Evolutionary conservation across 2,113 vertebrate species (phyloP).

Genomic region (Pipa parva): DNA sequence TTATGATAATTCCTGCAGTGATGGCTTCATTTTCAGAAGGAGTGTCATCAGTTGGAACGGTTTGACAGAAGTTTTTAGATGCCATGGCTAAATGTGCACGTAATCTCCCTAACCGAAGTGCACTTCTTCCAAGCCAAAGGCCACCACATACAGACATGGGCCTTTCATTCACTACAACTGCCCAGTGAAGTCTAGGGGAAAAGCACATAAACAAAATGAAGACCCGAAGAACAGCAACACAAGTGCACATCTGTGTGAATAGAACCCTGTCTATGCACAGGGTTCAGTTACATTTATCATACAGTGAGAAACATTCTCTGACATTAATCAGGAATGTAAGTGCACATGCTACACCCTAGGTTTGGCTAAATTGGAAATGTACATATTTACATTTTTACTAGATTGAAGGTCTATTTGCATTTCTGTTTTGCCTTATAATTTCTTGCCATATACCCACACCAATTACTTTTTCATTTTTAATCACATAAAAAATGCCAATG

Average conservation of each 20-base stretch:
- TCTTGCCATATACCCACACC: too few species aligned
- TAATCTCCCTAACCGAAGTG: slow-evolving; percentile 53
- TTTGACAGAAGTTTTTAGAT: slow-evolving; percentile 43
- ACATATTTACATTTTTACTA: too few species aligned
- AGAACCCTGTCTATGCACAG: not conserved
- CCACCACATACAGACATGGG: slow-evolving; percentile 44
- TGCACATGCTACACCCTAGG: too few species aligned
- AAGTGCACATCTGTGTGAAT: not conserved
- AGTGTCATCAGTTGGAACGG: not conserved
- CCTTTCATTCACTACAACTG: too few species aligned
- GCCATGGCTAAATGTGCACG: slow-evolving; percentile 66
- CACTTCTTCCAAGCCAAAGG: slow-evolving; percentile 53
- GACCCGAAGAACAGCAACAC: not conserved
- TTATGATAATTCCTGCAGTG: slow-evolving; percentile 87
- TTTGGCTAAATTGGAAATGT: too few species aligned
- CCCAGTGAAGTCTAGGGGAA: too few species aligned
- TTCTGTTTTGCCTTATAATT: too few species aligned
- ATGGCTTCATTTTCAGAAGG: slow-evolving; percentile 42
- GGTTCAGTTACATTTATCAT: not conserved
- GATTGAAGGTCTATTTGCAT: too few species aligned
- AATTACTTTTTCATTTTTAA: too few species aligned
- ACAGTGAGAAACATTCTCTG: not conserved
- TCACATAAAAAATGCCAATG: too few species aligned
- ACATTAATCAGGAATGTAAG: not conserved
- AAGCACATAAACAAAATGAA: not conserved